Evolutionary conservation across 2,113 vertebrate species (phyloP).

Genomic region (Halcyon malimbica): DNA sequence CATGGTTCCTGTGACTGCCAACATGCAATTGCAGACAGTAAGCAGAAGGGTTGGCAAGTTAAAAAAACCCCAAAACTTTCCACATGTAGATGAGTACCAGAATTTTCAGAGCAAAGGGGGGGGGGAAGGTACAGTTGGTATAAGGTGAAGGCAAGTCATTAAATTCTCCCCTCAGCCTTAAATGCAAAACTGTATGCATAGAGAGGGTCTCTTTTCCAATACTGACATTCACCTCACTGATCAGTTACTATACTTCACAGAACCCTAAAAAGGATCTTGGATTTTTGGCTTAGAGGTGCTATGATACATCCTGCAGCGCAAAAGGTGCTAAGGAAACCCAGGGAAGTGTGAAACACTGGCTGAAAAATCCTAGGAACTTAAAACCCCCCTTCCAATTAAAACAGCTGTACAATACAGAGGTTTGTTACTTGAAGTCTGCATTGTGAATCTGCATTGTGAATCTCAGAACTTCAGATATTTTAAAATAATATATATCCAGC

Average conservation of each 20-base stretch:
- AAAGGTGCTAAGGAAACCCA: background rate
- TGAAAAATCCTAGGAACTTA: background rate
- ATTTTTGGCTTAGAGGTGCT: background rate
- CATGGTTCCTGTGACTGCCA: background rate
- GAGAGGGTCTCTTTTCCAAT: background rate
- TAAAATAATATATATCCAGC: background rate
- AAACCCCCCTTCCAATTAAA: background rate
- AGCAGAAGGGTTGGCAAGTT: background rate
- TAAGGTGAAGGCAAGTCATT: background rate
- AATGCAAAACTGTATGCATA: background rate
- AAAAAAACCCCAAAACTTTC: background rate
- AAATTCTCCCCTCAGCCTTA: background rate
- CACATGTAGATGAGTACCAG: background rate
- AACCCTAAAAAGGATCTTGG: background rate
- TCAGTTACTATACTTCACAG: background rate
- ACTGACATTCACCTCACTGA: background rate
- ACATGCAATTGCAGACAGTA: background rate
- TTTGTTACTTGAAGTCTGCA: background rate
- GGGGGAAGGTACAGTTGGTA: background rate
- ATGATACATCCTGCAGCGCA: background rate
- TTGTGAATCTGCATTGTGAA: background rate
- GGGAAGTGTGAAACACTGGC: background rate
- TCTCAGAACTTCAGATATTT: background rate
- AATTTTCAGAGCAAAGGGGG: background rate
- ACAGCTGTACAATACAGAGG: background rate